A percentile compares a stretch with the other conserved stretches of the same genome.
phyloP scores from a whole-genome alignment of 2,888 invertebrate genomes.

The Scelioninae gen. 1 region DNA sequence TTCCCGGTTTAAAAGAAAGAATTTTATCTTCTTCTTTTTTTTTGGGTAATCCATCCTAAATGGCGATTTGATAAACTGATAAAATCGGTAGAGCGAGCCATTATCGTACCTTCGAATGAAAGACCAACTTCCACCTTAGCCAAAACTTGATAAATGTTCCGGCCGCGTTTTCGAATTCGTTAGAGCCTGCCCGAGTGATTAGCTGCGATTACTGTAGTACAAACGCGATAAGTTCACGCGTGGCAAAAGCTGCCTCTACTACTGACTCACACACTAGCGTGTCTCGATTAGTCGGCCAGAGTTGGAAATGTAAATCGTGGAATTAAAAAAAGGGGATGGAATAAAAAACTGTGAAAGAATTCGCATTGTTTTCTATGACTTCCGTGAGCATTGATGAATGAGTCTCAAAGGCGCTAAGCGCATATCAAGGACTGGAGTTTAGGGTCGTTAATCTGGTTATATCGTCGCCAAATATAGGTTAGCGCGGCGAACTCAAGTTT shows the following conservation, averaged over 20 bases:
- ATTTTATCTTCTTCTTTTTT: slow-evolving; percentile 10
- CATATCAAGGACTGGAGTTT: slow-evolving; percentile 35
- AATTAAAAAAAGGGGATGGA: too few relatives aligned
- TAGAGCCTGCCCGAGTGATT: slow-evolving; percentile 65
- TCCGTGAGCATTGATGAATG: slow-evolving; percentile 62
- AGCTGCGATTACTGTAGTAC: slow-evolving; percentile 56
- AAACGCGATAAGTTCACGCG: slow-evolving; percentile 49
- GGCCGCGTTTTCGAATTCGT: slow-evolving; percentile 66
- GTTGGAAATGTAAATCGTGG: too few relatives aligned
- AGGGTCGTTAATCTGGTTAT: slow-evolving; percentile 74
- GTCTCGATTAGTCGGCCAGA: background rate
- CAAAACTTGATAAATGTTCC: slow-evolving; percentile 53
- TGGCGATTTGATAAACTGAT: slow-evolving; percentile 53
- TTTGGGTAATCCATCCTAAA: slow-evolving; percentile 41
- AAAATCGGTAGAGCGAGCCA: slow-evolving; percentile 40
- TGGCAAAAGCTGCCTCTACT: slow-evolving; percentile 6
- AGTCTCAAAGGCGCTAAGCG: slow-evolving; percentile 47
- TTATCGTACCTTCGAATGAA: slow-evolving; percentile 40
- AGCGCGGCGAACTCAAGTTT: slow-evolving; percentile 46
- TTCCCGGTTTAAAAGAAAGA: background rate
- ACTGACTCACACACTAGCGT: background rate
- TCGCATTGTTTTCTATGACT: too few relatives aligned
- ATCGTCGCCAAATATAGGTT: slow-evolving; percentile 71
- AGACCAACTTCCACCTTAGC: slow-evolving; percentile 36
- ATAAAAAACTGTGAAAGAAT: too few relatives aligned